Conservation (phyloP, 2,888 invertebrate species). For the Podabrus alpinus region DNA sequence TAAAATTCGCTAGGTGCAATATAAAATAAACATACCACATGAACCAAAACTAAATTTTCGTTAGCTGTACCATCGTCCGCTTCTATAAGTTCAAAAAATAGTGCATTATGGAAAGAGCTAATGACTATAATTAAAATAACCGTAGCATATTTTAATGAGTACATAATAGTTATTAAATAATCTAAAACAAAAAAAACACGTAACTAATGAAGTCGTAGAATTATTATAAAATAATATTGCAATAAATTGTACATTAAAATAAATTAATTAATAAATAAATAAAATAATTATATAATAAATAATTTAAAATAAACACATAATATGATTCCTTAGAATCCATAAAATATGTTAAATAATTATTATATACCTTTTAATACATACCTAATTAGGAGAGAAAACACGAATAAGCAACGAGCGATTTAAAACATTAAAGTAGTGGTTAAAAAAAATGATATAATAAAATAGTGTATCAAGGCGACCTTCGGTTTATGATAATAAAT, state of each 20-base stretch:
- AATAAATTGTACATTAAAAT: no score
- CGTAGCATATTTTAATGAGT: background rate
- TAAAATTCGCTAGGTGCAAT: no score
- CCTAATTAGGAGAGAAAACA: background rate
- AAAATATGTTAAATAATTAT: no score
- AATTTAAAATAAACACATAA: background rate
- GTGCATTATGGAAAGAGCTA: background rate
- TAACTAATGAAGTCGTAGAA: background rate
- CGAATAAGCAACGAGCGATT: background rate
- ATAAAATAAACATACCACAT: conserved; percentile 5
- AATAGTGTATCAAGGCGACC: background rate
- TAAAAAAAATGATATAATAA: background rate
- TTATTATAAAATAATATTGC: background rate
- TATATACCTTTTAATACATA: background rate
- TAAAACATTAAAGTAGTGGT: background rate
- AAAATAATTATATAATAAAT: background rate
- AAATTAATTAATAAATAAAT: background rate
- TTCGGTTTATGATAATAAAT: background rate
- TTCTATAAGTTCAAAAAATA: background rate
- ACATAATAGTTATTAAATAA: background rate
- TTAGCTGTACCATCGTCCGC: background rate
- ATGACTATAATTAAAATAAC: background rate
- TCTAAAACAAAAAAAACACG: background rate
- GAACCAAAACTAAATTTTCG: background rate
- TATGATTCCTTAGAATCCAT: background rate